Evolutionary conservation across 2,113 vertebrate species (phyloP).

Genomic region (Holacanthus passer): DNA sequence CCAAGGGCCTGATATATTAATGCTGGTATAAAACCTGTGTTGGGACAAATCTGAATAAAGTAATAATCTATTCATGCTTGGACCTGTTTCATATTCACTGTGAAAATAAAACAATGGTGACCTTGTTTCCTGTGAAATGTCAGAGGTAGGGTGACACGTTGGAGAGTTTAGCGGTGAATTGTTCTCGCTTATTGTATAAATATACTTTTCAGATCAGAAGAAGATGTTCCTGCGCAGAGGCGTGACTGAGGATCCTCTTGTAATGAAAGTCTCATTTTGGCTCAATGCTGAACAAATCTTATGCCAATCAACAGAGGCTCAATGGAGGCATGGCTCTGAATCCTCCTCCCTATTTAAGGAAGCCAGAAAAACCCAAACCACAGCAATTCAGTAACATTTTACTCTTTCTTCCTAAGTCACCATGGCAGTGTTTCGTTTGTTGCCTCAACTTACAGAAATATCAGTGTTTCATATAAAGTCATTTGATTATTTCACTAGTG

Average conservation of each 20-base stretch:
- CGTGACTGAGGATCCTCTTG: constrained; percentile 59
- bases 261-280: constrained; percentile 78
- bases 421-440: not conserved
- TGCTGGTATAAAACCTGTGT: constrained; percentile 71
- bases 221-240: constrained; percentile 62
- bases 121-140: constrained; percentile 79
- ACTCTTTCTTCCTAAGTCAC: constrained; percentile 8
- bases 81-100: constrained; percentile 73
- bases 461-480: not conserved
- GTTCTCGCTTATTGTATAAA: constrained; percentile 65
- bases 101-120: constrained; percentile 75
- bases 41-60: constrained; percentile 82
- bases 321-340: constrained; percentile 70
- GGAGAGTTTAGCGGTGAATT: constrained; percentile 70
- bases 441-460: constrained; percentile 17
- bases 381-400: constrained; percentile 37
- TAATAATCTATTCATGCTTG: constrained; percentile 78
- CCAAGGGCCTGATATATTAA: constrained; percentile 70
- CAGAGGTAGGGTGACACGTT: constrained; percentile 69
- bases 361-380: constrained; percentile 39
- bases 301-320: constrained; percentile 72
- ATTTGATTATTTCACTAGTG: not conserved
- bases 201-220: constrained; percentile 67
- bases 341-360: constrained; percentile 69
- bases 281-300: constrained; percentile 77